Conservation (phyloP, 2,113 vertebrate species). For the Blennius ocellaris region DNA sequence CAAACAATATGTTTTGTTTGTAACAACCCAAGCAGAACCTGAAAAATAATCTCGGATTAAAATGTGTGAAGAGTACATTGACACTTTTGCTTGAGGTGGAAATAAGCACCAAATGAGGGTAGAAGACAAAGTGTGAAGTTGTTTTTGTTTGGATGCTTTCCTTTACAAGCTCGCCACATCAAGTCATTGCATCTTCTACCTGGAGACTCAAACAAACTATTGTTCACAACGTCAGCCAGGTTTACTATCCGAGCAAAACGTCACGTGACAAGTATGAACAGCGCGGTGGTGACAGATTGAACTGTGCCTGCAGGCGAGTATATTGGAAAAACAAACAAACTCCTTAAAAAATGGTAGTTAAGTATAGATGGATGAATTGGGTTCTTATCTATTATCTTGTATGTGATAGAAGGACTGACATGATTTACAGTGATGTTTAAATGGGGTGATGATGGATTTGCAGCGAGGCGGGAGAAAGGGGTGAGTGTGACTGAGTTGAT, state of each 20-base stretch:
- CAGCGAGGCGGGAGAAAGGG: constrained; percentile 31
- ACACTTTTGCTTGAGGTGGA: neutral
- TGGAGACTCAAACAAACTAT: too few species aligned
- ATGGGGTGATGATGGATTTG: constrained; percentile 47
- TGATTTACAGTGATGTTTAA: constrained; percentile 47
- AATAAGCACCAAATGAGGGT: neutral
- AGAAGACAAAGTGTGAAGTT: constrained; percentile 9
- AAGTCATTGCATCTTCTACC: too few species aligned
- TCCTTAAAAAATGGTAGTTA: constrained; percentile 27
- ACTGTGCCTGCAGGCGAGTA: constrained; percentile 34
- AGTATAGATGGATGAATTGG: constrained; percentile 45
- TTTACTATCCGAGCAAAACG: constrained; percentile 12
- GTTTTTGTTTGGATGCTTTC: constrained; percentile 17
- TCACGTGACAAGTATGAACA: constrained; percentile 21
- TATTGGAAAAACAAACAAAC: constrained; percentile 45
- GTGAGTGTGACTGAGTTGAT: constrained; percentile 49
- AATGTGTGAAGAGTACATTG: neutral
- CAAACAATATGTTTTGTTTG: constrained; percentile 1
- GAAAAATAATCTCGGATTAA: neutral
- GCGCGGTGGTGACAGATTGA: constrained; percentile 25
- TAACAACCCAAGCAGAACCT: neutral
- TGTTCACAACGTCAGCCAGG: constrained; percentile 37
- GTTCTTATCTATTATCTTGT: constrained; percentile 43
- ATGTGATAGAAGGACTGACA: constrained; percentile 53
- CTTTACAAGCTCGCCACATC: neutral